Percentiles rank a stretch among this genome's conserved stretches.
These are phyloP conservation scores for Myodes glareolus DNA, from an alignment of 2,113 vertebrate species.

Conservation along the genomic window DNA sequence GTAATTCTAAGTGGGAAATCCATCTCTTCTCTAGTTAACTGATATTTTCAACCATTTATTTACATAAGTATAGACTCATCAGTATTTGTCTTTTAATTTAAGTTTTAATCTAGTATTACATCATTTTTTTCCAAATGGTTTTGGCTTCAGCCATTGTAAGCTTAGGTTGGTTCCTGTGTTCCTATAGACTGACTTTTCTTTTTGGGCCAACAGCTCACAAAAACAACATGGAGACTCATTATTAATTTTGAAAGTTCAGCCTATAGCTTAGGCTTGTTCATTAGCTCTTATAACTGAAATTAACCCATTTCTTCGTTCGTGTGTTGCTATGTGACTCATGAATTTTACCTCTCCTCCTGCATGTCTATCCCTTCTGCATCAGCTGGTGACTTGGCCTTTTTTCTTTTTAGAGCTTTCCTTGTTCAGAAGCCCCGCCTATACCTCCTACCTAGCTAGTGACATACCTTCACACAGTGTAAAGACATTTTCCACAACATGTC, in stretches of 20 bases:
- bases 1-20: neutral
- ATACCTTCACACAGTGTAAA: neutral
- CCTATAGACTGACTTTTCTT: neutral
- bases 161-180: neutral
- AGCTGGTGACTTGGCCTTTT: neutral
- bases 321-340: neutral
- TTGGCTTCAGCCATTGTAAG: neutral
- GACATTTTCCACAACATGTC: neutral
- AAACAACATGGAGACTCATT: neutral
- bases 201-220: neutral
- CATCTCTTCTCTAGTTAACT: neutral
- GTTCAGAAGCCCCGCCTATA: neutral
- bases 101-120: neutral
- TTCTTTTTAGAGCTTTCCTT: neutral
- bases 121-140: neutral
- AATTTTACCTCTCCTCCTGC: neutral
- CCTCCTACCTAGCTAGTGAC: neutral
- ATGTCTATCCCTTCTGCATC: neutral
- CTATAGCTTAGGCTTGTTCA: neutral
- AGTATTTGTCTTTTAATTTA: neutral
- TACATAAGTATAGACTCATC: neutral
- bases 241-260: neutral
- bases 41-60: constrained; percentile 24
- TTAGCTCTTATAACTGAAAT: neutral
- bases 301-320: neutral